phyloP scores from a whole-genome alignment of 2,113 vertebrate genomes.

The Gambusia holbrooki region DNA sequence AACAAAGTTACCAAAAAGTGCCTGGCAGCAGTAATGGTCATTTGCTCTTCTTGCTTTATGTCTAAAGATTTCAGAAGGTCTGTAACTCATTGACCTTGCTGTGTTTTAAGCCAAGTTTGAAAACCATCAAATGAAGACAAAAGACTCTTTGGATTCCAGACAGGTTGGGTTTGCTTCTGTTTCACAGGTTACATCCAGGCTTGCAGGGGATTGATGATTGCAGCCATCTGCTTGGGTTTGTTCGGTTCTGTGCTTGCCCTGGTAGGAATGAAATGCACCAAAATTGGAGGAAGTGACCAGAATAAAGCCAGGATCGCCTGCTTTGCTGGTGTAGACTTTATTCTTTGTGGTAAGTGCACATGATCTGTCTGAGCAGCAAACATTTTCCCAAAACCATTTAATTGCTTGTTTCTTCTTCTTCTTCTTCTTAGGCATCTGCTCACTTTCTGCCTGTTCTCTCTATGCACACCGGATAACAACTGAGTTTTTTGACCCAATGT shows the following conservation, averaged over 20 bases:
- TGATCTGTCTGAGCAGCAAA: neutral
- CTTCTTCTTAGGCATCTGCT: constrained; percentile 86
- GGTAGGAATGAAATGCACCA: constrained; percentile 97
- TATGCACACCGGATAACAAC: constrained; percentile 95
- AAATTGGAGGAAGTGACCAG: constrained; percentile 90
- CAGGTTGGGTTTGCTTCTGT: constrained; percentile 1
- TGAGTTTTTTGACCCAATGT: constrained; percentile 95
- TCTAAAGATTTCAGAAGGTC: constrained; percentile 44
- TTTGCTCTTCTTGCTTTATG: constrained; percentile 44
- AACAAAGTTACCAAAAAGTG: neutral
- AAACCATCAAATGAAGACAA: neutral
- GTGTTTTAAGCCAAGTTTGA: neutral
- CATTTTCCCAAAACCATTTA: neutral
- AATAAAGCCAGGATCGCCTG: constrained; percentile 89
- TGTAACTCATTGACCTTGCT: constrained; percentile 34
- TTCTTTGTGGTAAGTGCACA: constrained; percentile 86
- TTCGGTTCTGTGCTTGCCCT: constrained; percentile 88
- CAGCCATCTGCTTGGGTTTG: constrained; percentile 90
- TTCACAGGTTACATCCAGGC: constrained; percentile 92
- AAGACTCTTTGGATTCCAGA: neutral
- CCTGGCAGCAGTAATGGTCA: constrained; percentile 28
- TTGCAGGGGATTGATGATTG: constrained; percentile 94
- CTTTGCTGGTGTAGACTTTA: constrained; percentile 87
- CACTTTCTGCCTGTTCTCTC: constrained; percentile 91
- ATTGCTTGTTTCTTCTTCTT: neutral